Conservation (phyloP, 1,140 invertebrate genomes). For the Ylistrum balloti region DNA sequence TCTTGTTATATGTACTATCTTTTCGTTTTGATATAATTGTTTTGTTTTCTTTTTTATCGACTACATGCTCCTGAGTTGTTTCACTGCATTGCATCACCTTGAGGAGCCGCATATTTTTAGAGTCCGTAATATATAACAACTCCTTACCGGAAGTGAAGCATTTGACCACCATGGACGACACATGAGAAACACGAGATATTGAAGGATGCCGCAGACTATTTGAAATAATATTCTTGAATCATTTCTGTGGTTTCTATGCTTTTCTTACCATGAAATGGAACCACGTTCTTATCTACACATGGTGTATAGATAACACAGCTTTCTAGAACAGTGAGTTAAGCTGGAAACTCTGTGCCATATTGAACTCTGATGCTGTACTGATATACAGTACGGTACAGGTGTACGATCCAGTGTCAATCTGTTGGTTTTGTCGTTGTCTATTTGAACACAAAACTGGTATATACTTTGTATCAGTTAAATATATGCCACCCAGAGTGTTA, state of each 20-base stretch:
- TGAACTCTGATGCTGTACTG: too few species aligned
- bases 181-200: neutral
- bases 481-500: too few species aligned
- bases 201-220: neutral
- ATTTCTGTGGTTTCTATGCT: neutral
- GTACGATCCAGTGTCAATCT: too few species aligned
- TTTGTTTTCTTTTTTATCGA: neutral
- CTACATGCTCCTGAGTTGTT: neutral
- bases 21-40: neutral
- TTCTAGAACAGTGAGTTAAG: too few species aligned
- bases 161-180: neutral
- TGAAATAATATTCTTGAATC: neutral
- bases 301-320: too few species aligned
- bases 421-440: too few species aligned
- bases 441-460: too few species aligned
- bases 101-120: neutral
- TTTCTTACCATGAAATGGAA: neutral
- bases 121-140: conserved; percentile 5
- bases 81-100: neutral
- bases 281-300: neutral
- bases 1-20: neutral
- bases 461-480: too few species aligned
- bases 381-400: too few species aligned
- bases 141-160: neutral
- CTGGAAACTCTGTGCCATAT: too few species aligned